Base-by-base conservation (phyloP, 1,140 invertebrate species). In the Mesaphorura yosii region DNA sequence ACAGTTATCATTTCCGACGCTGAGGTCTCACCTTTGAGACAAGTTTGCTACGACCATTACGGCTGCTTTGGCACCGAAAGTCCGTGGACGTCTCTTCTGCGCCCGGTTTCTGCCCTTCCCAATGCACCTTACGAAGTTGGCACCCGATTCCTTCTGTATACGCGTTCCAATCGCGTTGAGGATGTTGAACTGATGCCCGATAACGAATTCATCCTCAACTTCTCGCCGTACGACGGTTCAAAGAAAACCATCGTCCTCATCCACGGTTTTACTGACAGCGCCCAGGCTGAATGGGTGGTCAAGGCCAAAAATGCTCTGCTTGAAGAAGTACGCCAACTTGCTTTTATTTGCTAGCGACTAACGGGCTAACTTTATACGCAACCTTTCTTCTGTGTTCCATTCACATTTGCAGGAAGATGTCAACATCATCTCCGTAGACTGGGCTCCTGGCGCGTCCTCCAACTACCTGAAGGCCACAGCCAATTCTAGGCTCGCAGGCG, bases 61-160 rank as follows among this genome's bases (percentile, higher is more conserved):
- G 70, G 70, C 1, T 72, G 70, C 48, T 70, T 69, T 44, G 60
- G 56, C 14, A 66, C 70, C 12, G 64, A 59, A 2, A 56, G 63
- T 27, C 69, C 68, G 29, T 71, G 68, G 58, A 63, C 66, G 4
- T 70, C 70, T 7, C 61, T 69, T 1, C 25, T 28, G 2, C 46
- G 56, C 66, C 14, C 58, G 10, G 31, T 57, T 10, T 22, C 25
- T 15, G 46, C 51, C 14, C 25, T 58, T 22, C 56, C 57, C 12
- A 45, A 57, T 5, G 22, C 51, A 26, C 57, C 54, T 1, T 48
- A 57, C 19, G 53, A 50, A 28, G 57, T 62, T 14, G 45, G 47
- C 37, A 62, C 60, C 2, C 23, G 59, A 38, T 58, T 58, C 46
- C 39, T 61, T 20, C 38, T 58, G 6, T 58, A 49, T 41, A 55